A percentile compares a stretch with the other conserved stretches of the same genome.
These are phyloP conservation scores for Agrochola macilenta DNA, from an alignment of 2,888 invertebrate genomes.

Conservation along the genomic window DNA sequence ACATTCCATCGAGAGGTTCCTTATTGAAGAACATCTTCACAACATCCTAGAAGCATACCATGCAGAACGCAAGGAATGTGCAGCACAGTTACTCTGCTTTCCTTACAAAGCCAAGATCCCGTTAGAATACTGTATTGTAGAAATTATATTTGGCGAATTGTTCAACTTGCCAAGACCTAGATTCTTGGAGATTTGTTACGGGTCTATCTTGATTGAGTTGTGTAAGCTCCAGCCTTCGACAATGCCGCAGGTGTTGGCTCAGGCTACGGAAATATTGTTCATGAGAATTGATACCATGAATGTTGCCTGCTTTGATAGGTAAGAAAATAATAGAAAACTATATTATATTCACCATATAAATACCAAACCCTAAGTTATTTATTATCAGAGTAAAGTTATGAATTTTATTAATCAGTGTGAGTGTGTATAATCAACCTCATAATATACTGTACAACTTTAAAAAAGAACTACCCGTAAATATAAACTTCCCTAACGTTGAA, in stretches of 20 bases:
- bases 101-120: slow-evolving; percentile 98
- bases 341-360: neutral
- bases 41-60: slow-evolving; percentile 97
- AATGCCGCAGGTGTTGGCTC: slow-evolving; percentile 99
- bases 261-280: slow-evolving; percentile 99
- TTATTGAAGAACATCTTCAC: slow-evolving; percentile 99
- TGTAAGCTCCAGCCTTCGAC: slow-evolving; percentile 99
- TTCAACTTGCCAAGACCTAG: slow-evolving; percentile 97
- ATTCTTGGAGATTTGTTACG: slow-evolving; percentile 97
- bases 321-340: slow-evolving; percentile 43
- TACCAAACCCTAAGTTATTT: neutral
- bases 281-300: slow-evolving; percentile 99
- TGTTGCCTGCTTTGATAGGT: slow-evolving; percentile 98
- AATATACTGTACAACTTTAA: neutral
- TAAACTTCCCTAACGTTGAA: neutral
- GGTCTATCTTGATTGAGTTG: slow-evolving; percentile 98
- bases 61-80: slow-evolving; percentile 98
- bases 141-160: slow-evolving; percentile 98
- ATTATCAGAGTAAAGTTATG: neutral
- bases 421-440: neutral
- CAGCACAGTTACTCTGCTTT: slow-evolving; percentile 97
- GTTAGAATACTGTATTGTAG: slow-evolving; percentile 99
- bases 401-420: too few relatives aligned
- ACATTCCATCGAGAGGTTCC: slow-evolving; percentile 98
- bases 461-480: neutral